A percentile compares a stretch with the other conserved stretches of the same genome.
Conservation (phyloP, 2,888 invertebrate species). For the Parapristionchus giblindavisi region DNA sequence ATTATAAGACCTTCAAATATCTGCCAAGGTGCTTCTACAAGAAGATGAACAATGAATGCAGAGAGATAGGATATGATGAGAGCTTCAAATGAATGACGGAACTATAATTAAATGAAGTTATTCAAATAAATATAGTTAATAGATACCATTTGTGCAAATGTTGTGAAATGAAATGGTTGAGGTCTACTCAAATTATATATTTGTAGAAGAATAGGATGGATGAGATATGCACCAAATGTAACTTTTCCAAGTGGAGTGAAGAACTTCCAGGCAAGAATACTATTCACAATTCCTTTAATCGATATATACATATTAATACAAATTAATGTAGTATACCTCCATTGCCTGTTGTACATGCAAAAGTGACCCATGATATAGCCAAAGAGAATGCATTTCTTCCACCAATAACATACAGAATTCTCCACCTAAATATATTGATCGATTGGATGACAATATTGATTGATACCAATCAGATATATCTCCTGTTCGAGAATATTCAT, state of each 20-base stretch:
- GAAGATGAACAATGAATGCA: constrained; percentile 43
- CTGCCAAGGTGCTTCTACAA: constrained; percentile 32
- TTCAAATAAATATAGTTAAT: background rate
- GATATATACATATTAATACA: background rate
- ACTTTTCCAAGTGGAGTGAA: constrained; percentile 88
- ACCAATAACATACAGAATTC: constrained; percentile 58
- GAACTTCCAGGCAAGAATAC: constrained; percentile 83
- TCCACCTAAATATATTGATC: constrained; percentile 37
- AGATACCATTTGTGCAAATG: constrained; percentile 66
- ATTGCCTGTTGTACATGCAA: constrained; percentile 71
- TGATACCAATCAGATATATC: constrained; percentile 57
- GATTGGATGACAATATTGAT: background rate
- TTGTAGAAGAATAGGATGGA: constrained; percentile 69
- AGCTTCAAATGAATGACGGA: constrained; percentile 63
- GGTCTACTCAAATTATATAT: constrained; percentile 66
- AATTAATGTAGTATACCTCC: constrained; percentile 54
- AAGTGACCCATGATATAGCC: constrained; percentile 72
- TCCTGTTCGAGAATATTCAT: constrained; percentile 64
- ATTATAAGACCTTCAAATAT: constrained; percentile 33
- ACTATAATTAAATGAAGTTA: constrained; percentile 43
- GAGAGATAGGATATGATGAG: constrained; percentile 61
- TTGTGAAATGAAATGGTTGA: constrained; percentile 68
- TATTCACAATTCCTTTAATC: constrained; percentile 75
- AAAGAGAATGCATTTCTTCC: constrained; percentile 70
- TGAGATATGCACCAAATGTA: constrained; percentile 91